phyloP scores from a whole-genome alignment of 1,140 invertebrate species.

The Branchinecta lynchi region DNA sequence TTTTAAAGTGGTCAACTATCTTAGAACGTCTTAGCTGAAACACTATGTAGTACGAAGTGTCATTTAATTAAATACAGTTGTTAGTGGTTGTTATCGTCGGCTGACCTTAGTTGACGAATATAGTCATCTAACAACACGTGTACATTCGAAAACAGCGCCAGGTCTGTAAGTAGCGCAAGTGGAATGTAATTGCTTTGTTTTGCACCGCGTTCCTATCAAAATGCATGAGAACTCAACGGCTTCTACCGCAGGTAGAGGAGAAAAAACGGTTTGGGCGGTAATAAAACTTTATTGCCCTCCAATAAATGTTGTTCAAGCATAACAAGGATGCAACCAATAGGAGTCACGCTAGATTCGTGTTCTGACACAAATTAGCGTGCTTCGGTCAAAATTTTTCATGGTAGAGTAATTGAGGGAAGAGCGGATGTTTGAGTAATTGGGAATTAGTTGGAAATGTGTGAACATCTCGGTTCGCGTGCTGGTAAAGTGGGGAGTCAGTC shows the following conservation, averaged over 20 bases:
- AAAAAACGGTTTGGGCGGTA: neutral
- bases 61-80: too few relatives aligned
- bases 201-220: constrained; percentile 2
- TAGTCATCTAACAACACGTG: too few relatives aligned
- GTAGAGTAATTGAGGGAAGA: neutral
- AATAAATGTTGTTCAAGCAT: constrained; percentile 1
- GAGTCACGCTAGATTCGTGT: constrained; percentile 3
- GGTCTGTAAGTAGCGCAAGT: neutral
- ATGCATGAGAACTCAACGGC: constrained; percentile 7
- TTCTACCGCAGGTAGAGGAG: constrained; percentile 8
- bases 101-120: too few relatives aligned
- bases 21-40: too few relatives aligned
- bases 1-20: too few relatives aligned
- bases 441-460: constrained; percentile 8
- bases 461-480: neutral
- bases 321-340: constrained; percentile 11
- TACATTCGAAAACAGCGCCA: too few relatives aligned
- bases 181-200: constrained; percentile 9
- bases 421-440: neutral
- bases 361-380: neutral
- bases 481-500: too few relatives aligned
- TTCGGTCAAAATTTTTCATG: constrained; percentile 11
- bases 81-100: too few relatives aligned
- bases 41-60: too few relatives aligned
- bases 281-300: neutral